Evolutionary conservation across 1,140 invertebrate genomes (phyloP), one percentile per base, ranked within the genome.

Genomic region (Magallana angulata): DNA sequence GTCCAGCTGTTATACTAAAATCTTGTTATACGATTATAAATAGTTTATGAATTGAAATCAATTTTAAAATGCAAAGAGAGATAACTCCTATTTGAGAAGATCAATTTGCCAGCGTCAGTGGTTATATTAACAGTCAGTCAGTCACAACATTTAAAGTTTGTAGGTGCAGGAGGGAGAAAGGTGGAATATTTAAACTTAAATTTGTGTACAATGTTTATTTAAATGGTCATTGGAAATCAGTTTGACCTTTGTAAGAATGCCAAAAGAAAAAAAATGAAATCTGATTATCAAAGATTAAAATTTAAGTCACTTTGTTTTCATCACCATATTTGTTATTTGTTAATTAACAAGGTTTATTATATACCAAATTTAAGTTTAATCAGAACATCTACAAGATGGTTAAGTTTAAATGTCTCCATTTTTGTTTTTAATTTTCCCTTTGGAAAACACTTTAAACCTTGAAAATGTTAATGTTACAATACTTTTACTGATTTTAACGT

Each of bases 281-380:
- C n/a, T 12, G 14, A 14, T 62, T 62, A 12, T 62, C 6, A 62
- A 76, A 9, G 2, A 76, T 30, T 8, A 76, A 76, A 18, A 30
- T 18, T 68, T 18, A 24, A 71, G 30, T 76, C 68, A 36, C 68
- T 30, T 76, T 76, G 60, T 64, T 30, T 30, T 48, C 36, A 36
- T 76, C 68, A 76, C 68, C 24, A 76, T 76, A 30, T 76, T 48
- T 48, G 36, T 48, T 48, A 48, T 48, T n/a, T 24, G 14, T 30
- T 30, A 11, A 30, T 76, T 76, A 76, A 76, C 68, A 76, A 76
- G 30, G 3, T 24, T 76, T 76, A 36, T 16, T 76, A 12, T 30
- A 14, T 76, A 76, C 68, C 68, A 76, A 76, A 76, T 76, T 76
- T 76, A 76, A 76, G 68, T 76, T 76, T 76, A 76, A 76, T 76